Base-by-base conservation (phyloP, 2,113 vertebrate species). In the Megaceryle maxima region DNA sequence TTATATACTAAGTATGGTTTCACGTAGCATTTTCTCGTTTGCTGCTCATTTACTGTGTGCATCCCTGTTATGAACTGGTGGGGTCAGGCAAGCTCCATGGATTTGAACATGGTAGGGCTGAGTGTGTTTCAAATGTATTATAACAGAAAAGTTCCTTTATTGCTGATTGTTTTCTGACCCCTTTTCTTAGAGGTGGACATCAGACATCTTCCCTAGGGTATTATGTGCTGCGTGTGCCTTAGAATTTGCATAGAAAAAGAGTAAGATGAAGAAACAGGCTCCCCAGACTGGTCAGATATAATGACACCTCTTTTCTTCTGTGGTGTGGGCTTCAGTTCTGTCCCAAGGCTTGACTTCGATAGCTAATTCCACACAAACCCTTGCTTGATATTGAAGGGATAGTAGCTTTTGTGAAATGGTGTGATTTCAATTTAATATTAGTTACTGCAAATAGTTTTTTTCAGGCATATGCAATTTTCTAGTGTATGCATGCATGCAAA, bases 151-250 rank as follows among this genome's bases (percentile, higher is more conserved):
- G 19, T 78, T 72, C 9, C 37, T 66, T 29, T 62, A 28, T 51
- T 60, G 57, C 53, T 56, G 13, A 12, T 75, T 44, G 8, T 56
- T 81, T 88, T 76, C 77, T 87, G 67, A 56, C 2, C 4, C 28
- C 16, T 50, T 80, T 18, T 51, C 28, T 46, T 69, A 39, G 35
- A 55, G 16, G 5, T 43, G 10, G 13, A 63, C 67, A 55, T 84
- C 50, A 37, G 7, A 48, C 25, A 29, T 74, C 44, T 74, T 57
- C 39, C 33, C 87, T 53, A 67, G 16, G 6, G 10, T 66, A 16
- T 46, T 60, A 10, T 12, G 24, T 64, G 28, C 20, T 29, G 19
- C 17, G 7, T 0, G 0, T 59, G 26, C 12, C n/a, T 66, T 51
- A 51, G 53, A 87, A 89, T 78, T 78, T 62, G 20, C 16, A 4